These are phyloP conservation scores for Cantharis rustica DNA, from an alignment of 2,888 invertebrate species.

Conservation along the genomic window DNA sequence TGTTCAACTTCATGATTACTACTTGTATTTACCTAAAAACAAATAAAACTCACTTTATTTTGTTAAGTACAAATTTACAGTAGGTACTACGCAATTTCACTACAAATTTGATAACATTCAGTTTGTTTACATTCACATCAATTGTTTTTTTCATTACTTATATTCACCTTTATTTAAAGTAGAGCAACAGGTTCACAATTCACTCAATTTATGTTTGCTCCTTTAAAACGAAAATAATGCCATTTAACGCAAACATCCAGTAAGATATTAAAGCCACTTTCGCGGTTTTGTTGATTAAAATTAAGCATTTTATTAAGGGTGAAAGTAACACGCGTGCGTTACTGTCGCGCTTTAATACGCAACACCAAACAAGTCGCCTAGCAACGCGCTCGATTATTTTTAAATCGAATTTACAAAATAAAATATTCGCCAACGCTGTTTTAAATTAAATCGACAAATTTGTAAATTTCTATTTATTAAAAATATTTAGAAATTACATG, in stretches of 20 bases:
- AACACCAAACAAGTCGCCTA: background rate
- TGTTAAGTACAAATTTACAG: background rate
- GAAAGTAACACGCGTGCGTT: slow-evolving; percentile 21
- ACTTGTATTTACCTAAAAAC: background rate
- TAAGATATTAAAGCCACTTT: slow-evolving; percentile 25
- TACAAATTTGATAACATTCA: background rate
- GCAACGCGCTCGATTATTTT: background rate
- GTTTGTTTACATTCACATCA: background rate
- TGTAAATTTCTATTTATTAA: background rate
- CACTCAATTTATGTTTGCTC: slow-evolving; percentile 24
- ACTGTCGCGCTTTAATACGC: background rate
- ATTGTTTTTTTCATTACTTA: background rate
- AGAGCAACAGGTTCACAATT: slow-evolving; percentile 13
- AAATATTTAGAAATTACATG: too few species aligned
- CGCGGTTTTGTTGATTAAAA: slow-evolving; percentile 21
- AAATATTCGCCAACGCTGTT: background rate
- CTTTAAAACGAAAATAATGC: slow-evolving; percentile 34
- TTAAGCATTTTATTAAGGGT: slow-evolving; percentile 24
- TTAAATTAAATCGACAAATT: background rate
- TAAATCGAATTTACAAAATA: background rate
- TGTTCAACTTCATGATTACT: slow-evolving; percentile 76
- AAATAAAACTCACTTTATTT: background rate
- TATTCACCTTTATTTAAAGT: background rate
- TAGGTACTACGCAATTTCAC: background rate
- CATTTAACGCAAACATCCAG: slow-evolving; percentile 29